Base-by-base conservation (phyloP, 2,113 vertebrate genomes). In the Mesembrinibis cayennensis region DNA sequence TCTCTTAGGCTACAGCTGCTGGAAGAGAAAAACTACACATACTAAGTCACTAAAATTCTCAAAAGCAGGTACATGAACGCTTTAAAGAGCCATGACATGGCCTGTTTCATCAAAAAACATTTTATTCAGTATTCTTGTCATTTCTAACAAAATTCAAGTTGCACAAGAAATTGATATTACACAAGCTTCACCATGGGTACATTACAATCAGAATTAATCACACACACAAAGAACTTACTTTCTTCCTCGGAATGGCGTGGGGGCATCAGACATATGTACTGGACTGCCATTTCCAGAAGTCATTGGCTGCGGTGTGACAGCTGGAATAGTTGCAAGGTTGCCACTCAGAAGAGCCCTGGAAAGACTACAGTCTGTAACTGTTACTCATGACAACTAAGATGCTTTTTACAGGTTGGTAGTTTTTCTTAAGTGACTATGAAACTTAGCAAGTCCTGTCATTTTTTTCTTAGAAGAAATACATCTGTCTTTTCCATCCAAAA, bases 161-260 rank as follows among this genome's bases (percentile, higher is more conserved):
- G 63, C 27, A 4, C 8, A 72, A 56, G 21, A 72, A 85, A 45
- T 13, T 22, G 2, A 0, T 42, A 62, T 6, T 58, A 80, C 25
- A 26, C 1, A 4, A 70, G 15, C 8, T 53, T 79, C 47, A 69
- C 16, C 14, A 49, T 1, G 2, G 9, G 22, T 40, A 71, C 32
- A 47, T 38, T 61, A 78, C 32, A 76, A 69, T 1, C 32, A 70
- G 5, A 61, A 62, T n/a, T 71, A 86, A 52, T 38, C 23, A 59
- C 8, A 58, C 9, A 11, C 3, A 63, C 7, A 50, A 34, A 62
- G 25, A 94, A 97, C 98, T 98, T 97, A 99, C 98, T 99, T 99
- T 94, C 98, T 98, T 96, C 98, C 97, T 96, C 89, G 96, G 96
- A 97, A 97, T 47, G 70, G 25, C 0, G 34, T 66, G 58, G 94